Evolutionary conservation across 23 tunicate species (phyloP).

Genomic region (Diplosoma virens): DNA sequence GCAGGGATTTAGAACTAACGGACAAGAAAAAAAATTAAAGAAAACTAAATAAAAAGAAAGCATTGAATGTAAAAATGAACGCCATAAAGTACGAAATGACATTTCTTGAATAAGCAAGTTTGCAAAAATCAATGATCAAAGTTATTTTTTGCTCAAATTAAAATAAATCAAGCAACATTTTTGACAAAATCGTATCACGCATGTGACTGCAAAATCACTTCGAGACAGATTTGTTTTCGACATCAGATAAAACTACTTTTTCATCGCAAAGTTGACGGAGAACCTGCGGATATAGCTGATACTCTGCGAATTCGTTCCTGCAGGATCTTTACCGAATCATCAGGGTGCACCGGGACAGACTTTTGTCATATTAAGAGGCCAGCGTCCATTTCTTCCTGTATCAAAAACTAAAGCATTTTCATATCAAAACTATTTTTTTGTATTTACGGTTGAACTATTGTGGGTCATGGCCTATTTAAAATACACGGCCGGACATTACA

Average conservation of each 20-base stretch:
- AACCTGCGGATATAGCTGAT: constrained; percentile 46
- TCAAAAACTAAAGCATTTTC: not conserved
- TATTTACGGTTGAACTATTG: not conserved
- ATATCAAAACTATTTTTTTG: not conserved
- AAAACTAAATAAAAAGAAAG: too few species aligned
- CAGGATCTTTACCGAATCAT: constrained; percentile 33
- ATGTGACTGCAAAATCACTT: not conserved
- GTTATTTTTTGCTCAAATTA: too few species aligned
- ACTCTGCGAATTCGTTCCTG: constrained; percentile 62
- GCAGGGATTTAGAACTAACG: too few species aligned
- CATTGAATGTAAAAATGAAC: too few species aligned
- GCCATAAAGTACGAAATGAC: too few species aligned
- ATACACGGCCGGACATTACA: too few species aligned
- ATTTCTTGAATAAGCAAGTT: too few species aligned
- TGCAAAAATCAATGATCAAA: too few species aligned
- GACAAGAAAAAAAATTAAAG: too few species aligned
- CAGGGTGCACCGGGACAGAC: constrained; percentile 41
- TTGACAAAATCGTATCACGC: too few species aligned
- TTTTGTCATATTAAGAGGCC: constrained; percentile 69
- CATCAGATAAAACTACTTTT: constrained; percentile 6
- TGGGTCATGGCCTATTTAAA: not conserved
- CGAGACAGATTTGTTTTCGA: constrained; percentile 47
- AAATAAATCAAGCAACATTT: too few species aligned
- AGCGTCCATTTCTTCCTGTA: constrained; percentile 72
- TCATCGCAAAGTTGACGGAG: constrained; percentile 50